phyloP scores from a whole-genome alignment of 92 coral and sea anemone species.

The Epizoanthus rinbou region DNA sequence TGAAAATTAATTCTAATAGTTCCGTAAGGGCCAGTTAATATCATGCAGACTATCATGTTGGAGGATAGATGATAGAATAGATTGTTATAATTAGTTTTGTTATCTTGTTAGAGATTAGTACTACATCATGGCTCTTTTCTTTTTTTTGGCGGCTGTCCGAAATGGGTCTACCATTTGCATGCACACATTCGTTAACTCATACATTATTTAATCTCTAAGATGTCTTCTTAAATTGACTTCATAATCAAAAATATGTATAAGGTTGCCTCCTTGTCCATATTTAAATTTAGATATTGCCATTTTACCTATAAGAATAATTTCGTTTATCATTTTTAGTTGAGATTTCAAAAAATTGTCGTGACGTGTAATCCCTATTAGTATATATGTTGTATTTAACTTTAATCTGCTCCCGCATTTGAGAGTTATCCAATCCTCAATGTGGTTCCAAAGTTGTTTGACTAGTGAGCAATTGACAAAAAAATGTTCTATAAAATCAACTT shows the following conservation, averaged over 20 bases:
- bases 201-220: constrained; percentile 11
- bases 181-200: constrained; percentile 23
- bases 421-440: constrained; percentile 23
- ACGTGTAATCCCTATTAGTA: constrained; percentile 6
- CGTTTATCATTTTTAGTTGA: constrained; percentile 18
- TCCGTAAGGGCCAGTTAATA: constrained; percentile 11
- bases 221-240: constrained; percentile 19
- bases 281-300: constrained; percentile 16
- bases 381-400: constrained; percentile 20
- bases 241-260: constrained; percentile 19
- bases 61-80: constrained; percentile 17
- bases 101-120: constrained; percentile 2
- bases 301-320: constrained; percentile 20
- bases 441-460: neutral
- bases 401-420: constrained; percentile 18
- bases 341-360: constrained; percentile 8
- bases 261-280: constrained; percentile 21
- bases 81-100: constrained; percentile 12
- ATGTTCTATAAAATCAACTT: too few relatives aligned
- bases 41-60: constrained; percentile 8
- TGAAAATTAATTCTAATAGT: constrained; percentile 1
- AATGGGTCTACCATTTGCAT: constrained; percentile 5
- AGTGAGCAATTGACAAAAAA: too few relatives aligned
- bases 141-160: neutral
- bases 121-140: constrained; percentile 2